These are phyloP conservation scores for Spatula clypeata DNA, from an alignment of 2,797 vertebrate genomes.

Conservation along the genomic window DNA sequence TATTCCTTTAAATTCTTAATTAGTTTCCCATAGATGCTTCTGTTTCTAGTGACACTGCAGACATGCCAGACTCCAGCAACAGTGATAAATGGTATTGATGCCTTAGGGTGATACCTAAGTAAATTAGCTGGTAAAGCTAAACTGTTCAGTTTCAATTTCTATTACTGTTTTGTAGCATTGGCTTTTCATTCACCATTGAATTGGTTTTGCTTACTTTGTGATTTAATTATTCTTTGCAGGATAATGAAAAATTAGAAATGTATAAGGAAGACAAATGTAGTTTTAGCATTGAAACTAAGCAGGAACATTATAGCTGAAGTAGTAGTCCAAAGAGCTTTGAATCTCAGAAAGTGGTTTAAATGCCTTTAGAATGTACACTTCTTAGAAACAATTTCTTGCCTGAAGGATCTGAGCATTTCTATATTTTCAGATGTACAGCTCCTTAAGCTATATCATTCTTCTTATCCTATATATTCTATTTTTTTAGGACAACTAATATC, in stretches of 20 bases:
- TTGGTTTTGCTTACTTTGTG: conserved; percentile 51
- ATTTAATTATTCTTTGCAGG: conserved; percentile 72
- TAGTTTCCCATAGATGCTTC: not conserved
- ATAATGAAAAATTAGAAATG: conserved; percentile 60
- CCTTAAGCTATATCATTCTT: not conserved
- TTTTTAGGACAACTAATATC: not conserved
- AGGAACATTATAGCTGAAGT: not conserved
- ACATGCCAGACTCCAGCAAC: not conserved
- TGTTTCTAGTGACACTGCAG: not conserved
- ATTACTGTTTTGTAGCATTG: conserved; percentile 31
- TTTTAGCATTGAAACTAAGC: conserved; percentile 23
- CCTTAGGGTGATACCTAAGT: conserved; percentile 60
- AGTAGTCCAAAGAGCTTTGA: conserved; percentile 23
- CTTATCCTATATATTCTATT: not conserved
- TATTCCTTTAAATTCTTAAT: not conserved
- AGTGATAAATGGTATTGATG: conserved; percentile 69
- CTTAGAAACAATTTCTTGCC: conserved; percentile 1
- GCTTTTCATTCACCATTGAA: conserved; percentile 54
- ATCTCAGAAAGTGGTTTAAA: conserved; percentile 13
- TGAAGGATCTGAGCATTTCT: not conserved
- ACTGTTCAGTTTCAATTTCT: conserved; percentile 66
- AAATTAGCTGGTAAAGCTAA: conserved; percentile 72
- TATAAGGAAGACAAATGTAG: not conserved
- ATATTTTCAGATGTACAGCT: not conserved
- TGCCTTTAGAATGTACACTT: not conserved